A percentile compares a stretch with the other conserved stretches of the same genome.
These are phyloP conservation scores for Aurelia aurita DNA, from an alignment of 30 jellyfish, hydroid and myxozoan genomes.

Conservation along the genomic window DNA sequence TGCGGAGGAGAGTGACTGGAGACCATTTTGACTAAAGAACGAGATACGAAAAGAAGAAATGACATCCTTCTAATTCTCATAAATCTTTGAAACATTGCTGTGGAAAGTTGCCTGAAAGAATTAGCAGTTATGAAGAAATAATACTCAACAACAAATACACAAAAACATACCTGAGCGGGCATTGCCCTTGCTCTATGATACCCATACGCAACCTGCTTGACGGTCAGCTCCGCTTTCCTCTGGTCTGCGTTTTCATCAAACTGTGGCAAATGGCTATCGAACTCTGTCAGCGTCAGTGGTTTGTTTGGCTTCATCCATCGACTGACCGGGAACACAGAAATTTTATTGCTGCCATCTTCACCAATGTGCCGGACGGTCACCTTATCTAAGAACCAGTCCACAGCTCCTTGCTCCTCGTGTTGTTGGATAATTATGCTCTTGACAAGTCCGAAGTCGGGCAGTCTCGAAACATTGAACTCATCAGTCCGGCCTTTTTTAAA, in stretches of 20 bases:
- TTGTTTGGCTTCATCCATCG: constrained; percentile 91
- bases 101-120: too few species aligned
- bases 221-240: constrained; percentile 71
- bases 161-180: constrained; percentile 77
- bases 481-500: constrained; percentile 92
- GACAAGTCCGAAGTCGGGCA: constrained; percentile 84
- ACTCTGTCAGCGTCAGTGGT: constrained; percentile 64
- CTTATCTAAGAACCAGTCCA: constrained; percentile 92
- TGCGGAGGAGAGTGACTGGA: too few species aligned
- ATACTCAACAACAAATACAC: neutral
- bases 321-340: constrained; percentile 87
- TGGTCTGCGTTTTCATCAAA: constrained; percentile 70
- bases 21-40: too few species aligned
- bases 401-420: constrained; percentile 93
- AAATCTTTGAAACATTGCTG: too few species aligned
- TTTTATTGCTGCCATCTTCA: constrained; percentile 68
- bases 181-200: constrained; percentile 59
- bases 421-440: constrained; percentile 70
- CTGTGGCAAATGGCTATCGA: constrained; percentile 86
- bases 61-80: too few species aligned
- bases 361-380: constrained; percentile 73
- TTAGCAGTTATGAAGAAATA: too few species aligned
- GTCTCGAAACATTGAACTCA: constrained; percentile 76
- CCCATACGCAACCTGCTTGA: constrained; percentile 74
- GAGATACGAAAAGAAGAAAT: too few species aligned